Evolutionary conservation across 2,113 vertebrate genomes (phyloP), one percentile per base, ranked within the genome.

Genomic region (Fregetta grallaria): DNA sequence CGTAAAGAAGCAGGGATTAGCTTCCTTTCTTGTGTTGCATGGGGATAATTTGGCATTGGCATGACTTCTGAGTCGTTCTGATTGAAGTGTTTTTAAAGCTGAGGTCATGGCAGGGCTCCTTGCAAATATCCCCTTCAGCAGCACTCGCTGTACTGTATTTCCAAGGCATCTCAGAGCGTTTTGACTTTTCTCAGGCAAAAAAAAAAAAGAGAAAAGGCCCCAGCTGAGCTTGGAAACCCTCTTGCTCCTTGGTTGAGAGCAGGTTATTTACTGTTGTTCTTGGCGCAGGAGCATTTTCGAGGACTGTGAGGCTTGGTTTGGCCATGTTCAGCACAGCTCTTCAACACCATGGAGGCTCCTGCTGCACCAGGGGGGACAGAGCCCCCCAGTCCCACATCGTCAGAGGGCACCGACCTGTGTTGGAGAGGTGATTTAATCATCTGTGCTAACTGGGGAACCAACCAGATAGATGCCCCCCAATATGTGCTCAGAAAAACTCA

Each of bases 231-330:
- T 98, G 94, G 96, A 97, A 97, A 91, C 73, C 50, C 30, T 96
- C 27, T 4, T 88, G 90, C 68, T 83, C 74, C 85, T 94, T 85
- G 75, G 58, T 92, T 67, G 85, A 95, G 86, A 96, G 86, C 95
- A 97, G 96, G 96, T 97, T 98, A 91, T 98, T 96, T 97, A 80
- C 94, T 97, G 93, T 96, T 97, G 85, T 70, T 97, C 86, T 97
- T 98, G 96, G 97, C 78, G 3, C 7, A 0, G 85, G 52, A 78
- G 86, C 5, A 1, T 67, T 56, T 96, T 59, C 5, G 49, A 94
- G 94, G 74, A 74, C 82, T 77, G 77, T 5, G 9, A 91, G 90
- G 22, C 50, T 88, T 63, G 22, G 12, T 78, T 96, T 97, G 91
- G 94, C 97, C 92, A 78, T 6, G 10, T 68, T 82, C 67, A 84